A percentile compares a stretch with the other conserved stretches of the same genome.
Conservation (phyloP, 35 echinoderm and acorn worm species). For the Ophiothrix spiculata region DNA sequence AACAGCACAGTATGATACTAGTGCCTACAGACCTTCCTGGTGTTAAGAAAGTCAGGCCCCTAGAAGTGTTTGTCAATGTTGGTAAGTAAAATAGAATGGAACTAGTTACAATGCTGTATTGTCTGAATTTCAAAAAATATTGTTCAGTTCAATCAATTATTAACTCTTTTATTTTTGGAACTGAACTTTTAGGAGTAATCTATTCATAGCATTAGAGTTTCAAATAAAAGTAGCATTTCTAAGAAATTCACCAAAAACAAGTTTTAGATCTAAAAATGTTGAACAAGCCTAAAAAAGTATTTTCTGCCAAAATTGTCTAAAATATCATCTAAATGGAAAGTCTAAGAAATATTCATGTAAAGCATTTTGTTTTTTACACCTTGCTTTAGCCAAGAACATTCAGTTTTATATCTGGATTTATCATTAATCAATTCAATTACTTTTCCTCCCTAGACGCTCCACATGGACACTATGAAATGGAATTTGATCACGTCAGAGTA, state of each 20-base stretch:
- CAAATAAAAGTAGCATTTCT: background rate
- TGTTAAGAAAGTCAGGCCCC: constrained; percentile 65
- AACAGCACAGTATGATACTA: constrained; percentile 91
- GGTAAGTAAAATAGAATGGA: constrained; percentile 57
- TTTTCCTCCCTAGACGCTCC: constrained; percentile 93
- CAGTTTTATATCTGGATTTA: no score
- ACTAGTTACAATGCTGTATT: background rate
- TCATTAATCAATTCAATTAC: no score
- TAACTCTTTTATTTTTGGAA: constrained; percentile 5
- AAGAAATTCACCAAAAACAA: no score
- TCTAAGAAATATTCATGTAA: no score
- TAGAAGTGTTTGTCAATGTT: constrained; percentile 66
- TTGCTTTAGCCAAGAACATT: no score
- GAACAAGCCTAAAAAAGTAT: no score
- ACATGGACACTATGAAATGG: constrained; percentile 89
- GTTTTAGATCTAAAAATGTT: no score
- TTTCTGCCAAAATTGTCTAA: no score
- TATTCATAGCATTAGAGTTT: background rate
- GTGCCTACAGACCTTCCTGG: constrained; percentile 79
- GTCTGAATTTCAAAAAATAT: background rate
- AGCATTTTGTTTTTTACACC: no score
- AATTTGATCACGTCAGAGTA: constrained; percentile 85
- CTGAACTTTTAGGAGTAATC: no score
- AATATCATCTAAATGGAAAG: no score
- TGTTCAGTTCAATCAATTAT: background rate